Base-by-base conservation (phyloP, 2,888 invertebrate species). In the Magallana nippona region DNA sequence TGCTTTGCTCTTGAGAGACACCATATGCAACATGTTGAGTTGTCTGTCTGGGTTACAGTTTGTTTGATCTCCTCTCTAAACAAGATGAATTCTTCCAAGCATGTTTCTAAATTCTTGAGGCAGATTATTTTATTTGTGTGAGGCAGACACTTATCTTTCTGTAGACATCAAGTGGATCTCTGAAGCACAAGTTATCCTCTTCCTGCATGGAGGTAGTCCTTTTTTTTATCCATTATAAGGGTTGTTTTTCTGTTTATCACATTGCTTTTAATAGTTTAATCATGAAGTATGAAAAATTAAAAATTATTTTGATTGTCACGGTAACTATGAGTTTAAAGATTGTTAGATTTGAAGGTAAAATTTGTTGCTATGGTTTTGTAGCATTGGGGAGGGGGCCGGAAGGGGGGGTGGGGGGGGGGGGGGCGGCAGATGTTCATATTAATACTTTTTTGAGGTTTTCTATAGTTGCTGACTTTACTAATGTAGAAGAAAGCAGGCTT, bases 11-110 rank as follows among this genome's bases (percentile, higher is more conserved):
- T 71, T 17, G 60, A 71, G 27, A 19, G 44, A 44, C 44, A 44
- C 63, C 63, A 71, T 27, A 71, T 71, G 22, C 71, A 71, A 71
- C 71, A 27, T 71, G 71, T 71, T 71, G 71, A 71, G 71, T 71
- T 71, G 71, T 71, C 71, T 71, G 71, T 71, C 71, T 71, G 71
- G 71, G 8, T 15, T 10, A 44, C 44, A 10, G 71, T 32, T 71
- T 27, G 71, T 71, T 71, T 71, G 71, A 71, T 71, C 27, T 71
- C 15, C 71, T 27, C 71, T 71, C 11, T 71, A 27, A 71, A 32
- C 71, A 71, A 71, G 71, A 71, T 19, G 71, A 22, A 71, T 71
- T 22, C 32, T 71, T 71, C 71, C 71, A 71, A 11, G 27, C 71
- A 22, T 71, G 71, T 71, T 27, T 71, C 71, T 22, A 71, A 71